These are phyloP conservation scores for Vombatus ursinus DNA, from an alignment of 2,113 vertebrate species.

Conservation along the genomic window DNA sequence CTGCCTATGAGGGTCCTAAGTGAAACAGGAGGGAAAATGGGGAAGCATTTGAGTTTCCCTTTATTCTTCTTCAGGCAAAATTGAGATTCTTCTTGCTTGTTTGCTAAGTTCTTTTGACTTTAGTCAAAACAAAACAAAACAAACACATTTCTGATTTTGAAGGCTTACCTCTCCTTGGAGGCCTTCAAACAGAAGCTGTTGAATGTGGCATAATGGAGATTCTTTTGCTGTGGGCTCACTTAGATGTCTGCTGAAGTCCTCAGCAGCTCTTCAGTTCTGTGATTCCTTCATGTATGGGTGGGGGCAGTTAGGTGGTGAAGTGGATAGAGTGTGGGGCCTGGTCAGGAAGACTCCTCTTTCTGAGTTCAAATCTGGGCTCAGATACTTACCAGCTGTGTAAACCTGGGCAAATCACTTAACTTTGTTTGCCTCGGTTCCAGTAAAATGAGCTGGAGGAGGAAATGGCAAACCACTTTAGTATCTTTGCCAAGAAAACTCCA, in stretches of 20 bases:
- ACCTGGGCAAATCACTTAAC: not conserved
- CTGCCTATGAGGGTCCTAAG: not conserved
- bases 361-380: not conserved
- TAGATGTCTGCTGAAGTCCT: not conserved
- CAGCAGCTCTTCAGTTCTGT: not conserved
- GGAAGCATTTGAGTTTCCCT: not conserved
- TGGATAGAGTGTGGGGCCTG: not conserved
- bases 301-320: not conserved
- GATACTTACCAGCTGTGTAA: not conserved
- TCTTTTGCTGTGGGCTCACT: not conserved
- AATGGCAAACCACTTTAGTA: not conserved
- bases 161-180: not conserved
- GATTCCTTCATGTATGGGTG: not conserved
- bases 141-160: not conserved
- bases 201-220: not conserved
- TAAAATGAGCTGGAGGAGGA: not conserved
- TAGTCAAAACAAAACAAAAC: not conserved
- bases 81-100: not conserved
- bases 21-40: not conserved
- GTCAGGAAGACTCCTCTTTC: not conserved
- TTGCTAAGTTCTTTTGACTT: not conserved
- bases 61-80: not conserved
- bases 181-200: not conserved
- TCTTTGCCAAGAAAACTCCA: not conserved
- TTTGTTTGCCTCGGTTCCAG: not conserved